These are phyloP conservation scores for Drosophila ananassae DNA, from an alignment of 1,140 invertebrate genomes.

Conservation along the genomic window DNA sequence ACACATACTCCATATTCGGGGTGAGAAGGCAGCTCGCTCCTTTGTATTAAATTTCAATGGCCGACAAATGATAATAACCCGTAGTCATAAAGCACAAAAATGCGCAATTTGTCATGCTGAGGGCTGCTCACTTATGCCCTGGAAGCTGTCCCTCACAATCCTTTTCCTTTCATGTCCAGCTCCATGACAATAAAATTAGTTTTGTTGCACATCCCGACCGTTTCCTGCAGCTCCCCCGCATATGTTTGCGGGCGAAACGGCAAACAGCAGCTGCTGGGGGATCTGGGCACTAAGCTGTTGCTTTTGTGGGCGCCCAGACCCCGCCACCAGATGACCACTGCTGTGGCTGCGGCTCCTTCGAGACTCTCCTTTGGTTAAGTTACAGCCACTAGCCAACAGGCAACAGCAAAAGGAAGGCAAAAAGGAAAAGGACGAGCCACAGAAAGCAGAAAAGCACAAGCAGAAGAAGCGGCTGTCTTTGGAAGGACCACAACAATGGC, in stretches of 20 bases:
- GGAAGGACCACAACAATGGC: conserved; percentile 69
- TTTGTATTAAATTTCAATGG: background rate
- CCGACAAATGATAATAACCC: conserved; percentile 1
- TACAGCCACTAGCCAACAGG: conserved; percentile 7
- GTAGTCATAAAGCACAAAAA: conserved; percentile 32
- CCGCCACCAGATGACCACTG: conserved; percentile 22
- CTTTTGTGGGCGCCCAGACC: conserved; percentile 27
- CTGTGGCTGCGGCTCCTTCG: conserved; percentile 25
- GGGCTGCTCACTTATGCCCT: conserved; percentile 20
- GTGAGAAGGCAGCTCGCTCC: background rate
- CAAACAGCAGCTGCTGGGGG: background rate
- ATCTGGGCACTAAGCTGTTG: conserved; percentile 34
- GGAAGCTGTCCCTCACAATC: conserved; percentile 7
- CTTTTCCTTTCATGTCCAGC: conserved; percentile 23
- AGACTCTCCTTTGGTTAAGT: conserved; percentile 44
- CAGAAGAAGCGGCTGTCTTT: conserved; percentile 39
- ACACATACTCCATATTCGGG: background rate
- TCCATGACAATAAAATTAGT: conserved; percentile 50
- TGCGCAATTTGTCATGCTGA: conserved; percentile 36
- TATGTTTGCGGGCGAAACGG: conserved; percentile 39
- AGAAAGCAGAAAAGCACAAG: conserved; percentile 12
- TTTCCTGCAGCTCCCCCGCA: conserved; percentile 9
- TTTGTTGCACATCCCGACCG: conserved; percentile 35
- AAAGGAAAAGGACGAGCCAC: conserved; percentile 23
- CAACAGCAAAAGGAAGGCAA: conserved; percentile 9